Evolutionary conservation across 2,797 vertebrate genomes (phyloP).

Genomic region (Microhierax caerulescens): DNA sequence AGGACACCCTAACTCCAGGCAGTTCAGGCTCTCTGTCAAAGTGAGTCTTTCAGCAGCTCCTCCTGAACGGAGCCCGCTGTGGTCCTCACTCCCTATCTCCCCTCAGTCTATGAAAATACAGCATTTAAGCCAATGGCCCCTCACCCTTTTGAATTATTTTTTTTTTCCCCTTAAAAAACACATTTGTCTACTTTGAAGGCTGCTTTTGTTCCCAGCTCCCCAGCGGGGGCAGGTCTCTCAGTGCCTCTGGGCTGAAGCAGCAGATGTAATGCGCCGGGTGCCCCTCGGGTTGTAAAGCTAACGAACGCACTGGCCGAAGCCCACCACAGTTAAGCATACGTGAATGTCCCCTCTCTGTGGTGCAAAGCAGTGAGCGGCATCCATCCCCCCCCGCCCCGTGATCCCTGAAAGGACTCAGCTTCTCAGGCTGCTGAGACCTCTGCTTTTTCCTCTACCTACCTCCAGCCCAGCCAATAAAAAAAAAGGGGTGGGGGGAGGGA

Average conservation of each 20-base stretch:
- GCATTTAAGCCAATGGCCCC: neutral
- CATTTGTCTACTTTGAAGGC: neutral
- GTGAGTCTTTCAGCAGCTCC: neutral
- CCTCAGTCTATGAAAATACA: neutral
- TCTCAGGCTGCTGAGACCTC: neutral
- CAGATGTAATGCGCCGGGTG: fast-evolving
- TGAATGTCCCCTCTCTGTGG: neutral
- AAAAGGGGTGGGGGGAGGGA: no score
- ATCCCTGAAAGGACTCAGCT: neutral
- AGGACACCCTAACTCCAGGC: neutral
- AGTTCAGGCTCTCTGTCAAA: neutral
- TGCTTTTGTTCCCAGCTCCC: neutral
- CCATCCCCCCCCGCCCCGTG: no score
- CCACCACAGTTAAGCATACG: neutral
- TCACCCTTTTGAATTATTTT: neutral
- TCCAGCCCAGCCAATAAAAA: fast-evolving
- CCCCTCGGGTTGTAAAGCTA: fast-evolving
- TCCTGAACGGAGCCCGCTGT: neutral
- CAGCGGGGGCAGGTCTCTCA: neutral
- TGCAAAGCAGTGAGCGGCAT: neutral
- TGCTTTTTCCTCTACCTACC: neutral
- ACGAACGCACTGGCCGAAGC: neutral
- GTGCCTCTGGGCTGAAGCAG: neutral
- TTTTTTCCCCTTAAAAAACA: neutral
- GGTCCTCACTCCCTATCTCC: neutral